These are phyloP conservation scores for Caenorhabditis doughertyi DNA, from an alignment of 2,888 invertebrate genomes.

Conservation along the genomic window DNA sequence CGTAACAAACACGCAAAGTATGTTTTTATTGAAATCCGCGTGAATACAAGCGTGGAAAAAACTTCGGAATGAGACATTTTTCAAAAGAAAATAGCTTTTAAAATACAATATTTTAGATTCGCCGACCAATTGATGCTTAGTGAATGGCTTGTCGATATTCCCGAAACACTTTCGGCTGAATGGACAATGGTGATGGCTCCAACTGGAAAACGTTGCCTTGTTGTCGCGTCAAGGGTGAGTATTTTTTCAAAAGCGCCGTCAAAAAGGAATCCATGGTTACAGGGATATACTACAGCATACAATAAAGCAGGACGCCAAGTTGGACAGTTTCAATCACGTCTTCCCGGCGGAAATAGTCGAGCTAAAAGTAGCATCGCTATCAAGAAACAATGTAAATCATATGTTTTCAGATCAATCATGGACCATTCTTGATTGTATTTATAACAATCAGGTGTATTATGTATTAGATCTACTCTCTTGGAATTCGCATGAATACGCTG, in stretches of 20 bases:
- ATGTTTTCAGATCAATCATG: slow-evolving; percentile 79
- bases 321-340: slow-evolving; percentile 86
- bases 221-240: slow-evolving; percentile 88
- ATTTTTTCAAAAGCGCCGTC: too few relatives aligned
- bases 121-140: slow-evolving; percentile 88
- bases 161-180: slow-evolving; percentile 84
- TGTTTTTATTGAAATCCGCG: too few relatives aligned
- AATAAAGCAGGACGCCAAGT: slow-evolving; percentile 72
- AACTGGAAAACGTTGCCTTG: slow-evolving; percentile 89
- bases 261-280: slow-evolving; percentile 81
- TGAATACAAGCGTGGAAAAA: too few relatives aligned
- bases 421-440: slow-evolving; percentile 91
- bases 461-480: slow-evolving; percentile 91
- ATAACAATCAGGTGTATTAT: slow-evolving; percentile 86
- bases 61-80: too few relatives aligned
- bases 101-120: slow-evolving; percentile 41
- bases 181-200: slow-evolving; percentile 88
- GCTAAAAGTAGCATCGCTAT: slow-evolving; percentile 23
- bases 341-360: slow-evolving; percentile 85
- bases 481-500: slow-evolving; percentile 82
- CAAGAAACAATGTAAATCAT: not conserved
- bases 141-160: slow-evolving; percentile 94
- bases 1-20: not conserved
- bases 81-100: too few relatives aligned
- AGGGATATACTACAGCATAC: slow-evolving; percentile 86